These are phyloP conservation scores for Cichlasoma orientale DNA, from an alignment of 2,797 vertebrate genomes.

Conservation along the genomic window DNA sequence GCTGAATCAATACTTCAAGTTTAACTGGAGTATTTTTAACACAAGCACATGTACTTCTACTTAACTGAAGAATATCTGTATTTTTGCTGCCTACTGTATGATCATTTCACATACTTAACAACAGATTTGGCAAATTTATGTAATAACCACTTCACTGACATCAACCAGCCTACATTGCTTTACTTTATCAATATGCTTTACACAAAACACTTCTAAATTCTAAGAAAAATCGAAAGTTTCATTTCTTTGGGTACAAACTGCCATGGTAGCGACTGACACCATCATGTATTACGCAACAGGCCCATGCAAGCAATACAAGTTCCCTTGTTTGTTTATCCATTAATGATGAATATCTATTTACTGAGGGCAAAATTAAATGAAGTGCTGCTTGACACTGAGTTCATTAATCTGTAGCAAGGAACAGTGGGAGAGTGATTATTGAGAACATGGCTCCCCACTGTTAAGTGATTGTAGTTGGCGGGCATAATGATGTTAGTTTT, in stretches of 20 bases:
- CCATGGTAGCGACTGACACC: neutral
- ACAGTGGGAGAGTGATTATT: slow-evolving; percentile 66
- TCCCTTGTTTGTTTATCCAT: slow-evolving; percentile 61
- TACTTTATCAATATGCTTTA: neutral
- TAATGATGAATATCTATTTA: slow-evolving; percentile 65
- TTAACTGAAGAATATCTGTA: too few species aligned
- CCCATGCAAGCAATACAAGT: slow-evolving; percentile 28
- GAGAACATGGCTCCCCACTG: slow-evolving; percentile 73
- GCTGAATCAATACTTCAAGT: too few species aligned
- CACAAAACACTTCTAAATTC: neutral
- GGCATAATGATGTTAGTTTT: slow-evolving; percentile 73
- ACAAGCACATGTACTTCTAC: too few species aligned
- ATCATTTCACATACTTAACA: neutral
- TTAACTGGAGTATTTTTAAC: too few species aligned
- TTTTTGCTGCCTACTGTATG: neutral
- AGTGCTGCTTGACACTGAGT: slow-evolving; percentile 58
- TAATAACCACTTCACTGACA: neutral
- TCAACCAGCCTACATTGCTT: neutral
- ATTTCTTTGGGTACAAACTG: slow-evolving; percentile 13
- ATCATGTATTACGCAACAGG: neutral
- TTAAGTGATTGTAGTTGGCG: slow-evolving; percentile 65
- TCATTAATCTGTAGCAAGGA: slow-evolving; percentile 76
- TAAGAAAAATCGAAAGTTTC: neutral
- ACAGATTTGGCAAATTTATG: neutral
- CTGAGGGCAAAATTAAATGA: slow-evolving; percentile 61